Percentiles rank a stretch among this genome's conserved stretches.
These are phyloP conservation scores for Drosophila pallidifrons DNA, from an alignment of 1,140 invertebrate species.

Conservation along the genomic window DNA sequence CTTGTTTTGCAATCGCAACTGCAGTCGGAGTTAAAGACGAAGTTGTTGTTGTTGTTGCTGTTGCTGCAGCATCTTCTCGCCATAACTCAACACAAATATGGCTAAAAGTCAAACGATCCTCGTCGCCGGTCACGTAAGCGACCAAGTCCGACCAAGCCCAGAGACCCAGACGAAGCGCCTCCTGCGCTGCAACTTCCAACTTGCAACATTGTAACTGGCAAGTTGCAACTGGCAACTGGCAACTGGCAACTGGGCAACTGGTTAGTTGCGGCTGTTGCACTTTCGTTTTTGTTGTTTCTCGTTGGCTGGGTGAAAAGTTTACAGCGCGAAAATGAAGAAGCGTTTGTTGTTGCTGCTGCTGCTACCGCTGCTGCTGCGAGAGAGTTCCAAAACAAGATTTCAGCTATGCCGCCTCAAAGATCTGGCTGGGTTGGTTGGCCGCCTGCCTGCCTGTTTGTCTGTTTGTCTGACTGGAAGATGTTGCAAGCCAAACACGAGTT, in stretches of 20 bases:
- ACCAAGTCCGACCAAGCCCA: conserved; percentile 67
- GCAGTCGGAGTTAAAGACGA: not conserved
- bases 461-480: conserved; percentile 57
- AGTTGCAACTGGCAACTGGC: not conserved
- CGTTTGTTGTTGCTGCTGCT: conserved; percentile 52
- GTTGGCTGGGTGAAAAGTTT: conserved; percentile 65
- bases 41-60: conserved; percentile 19
- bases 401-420: conserved; percentile 46
- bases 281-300: conserved; percentile 69
- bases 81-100: conserved; percentile 79
- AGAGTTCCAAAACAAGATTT: conserved; percentile 77
- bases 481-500: conserved; percentile 71
- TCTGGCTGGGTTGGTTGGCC: conserved; percentile 50
- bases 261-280: conserved; percentile 59
- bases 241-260: conserved; percentile 36
- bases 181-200: conserved; percentile 6
- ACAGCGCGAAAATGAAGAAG: conserved; percentile 79
- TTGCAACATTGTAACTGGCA: not conserved
- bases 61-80: conserved; percentile 70
- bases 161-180: conserved; percentile 42
- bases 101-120: conserved; percentile 81
- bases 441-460: conserved; percentile 19
- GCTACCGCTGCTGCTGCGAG: conserved; percentile 42
- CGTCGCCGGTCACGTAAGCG: conserved; percentile 72
- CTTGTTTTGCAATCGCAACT: conserved; percentile 46